Base-by-base conservation (phyloP, 2,113 vertebrate species). In the Blennius ocellaris region DNA sequence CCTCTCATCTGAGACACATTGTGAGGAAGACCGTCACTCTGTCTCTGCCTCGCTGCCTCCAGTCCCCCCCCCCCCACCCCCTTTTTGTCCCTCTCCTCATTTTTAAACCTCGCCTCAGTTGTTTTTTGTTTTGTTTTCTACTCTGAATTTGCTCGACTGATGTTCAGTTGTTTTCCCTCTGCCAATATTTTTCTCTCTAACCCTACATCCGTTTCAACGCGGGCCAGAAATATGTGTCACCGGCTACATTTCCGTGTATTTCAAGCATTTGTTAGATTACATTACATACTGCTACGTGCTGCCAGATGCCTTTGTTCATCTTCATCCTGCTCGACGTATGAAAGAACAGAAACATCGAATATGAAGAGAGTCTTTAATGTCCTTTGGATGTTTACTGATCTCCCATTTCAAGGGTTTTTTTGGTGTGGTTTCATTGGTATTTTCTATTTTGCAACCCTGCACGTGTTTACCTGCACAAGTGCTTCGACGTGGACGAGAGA, bases 1-100 rank as follows among this genome's bases (percentile, higher is more conserved):
- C 68, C 39, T 69, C 57, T 73, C 61, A 63, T 77, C 53, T 52
- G 80, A 77, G 63, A 70, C 51, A 62, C 68, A 57, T 3, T 70
- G 59, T 70, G 71, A 52, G 55, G 68, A 70, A 63, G 9, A 63
- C 59, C 43, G 48, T 61, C 45, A 6, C 16, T 68, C 72, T 57
- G 63, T 61, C 51, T 58, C 44, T 77, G 41, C 55, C 48, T 80
- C 58, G 11, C 40, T 72, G 62, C 69, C 41, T 49, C 63, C 11
- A 8, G 47, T 55, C 81, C 38, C 37, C 51, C 81, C 38, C 37
- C n/a, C n/a, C n/a, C n/a, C n/a, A n/a, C n/a, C n/a, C n/a, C n/a
- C n/a, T n/a, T 36, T 49, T 51, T 49, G 49, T 54, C 59, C 30
- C 5, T 58, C 8, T 50, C 52, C 41, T 69, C 78, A 21, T 43